Evolutionary conservation across 2,888 invertebrate genomes (phyloP), one percentile per base, ranked within the genome.

Genomic region (Hirtodrosophila cameraria): DNA sequence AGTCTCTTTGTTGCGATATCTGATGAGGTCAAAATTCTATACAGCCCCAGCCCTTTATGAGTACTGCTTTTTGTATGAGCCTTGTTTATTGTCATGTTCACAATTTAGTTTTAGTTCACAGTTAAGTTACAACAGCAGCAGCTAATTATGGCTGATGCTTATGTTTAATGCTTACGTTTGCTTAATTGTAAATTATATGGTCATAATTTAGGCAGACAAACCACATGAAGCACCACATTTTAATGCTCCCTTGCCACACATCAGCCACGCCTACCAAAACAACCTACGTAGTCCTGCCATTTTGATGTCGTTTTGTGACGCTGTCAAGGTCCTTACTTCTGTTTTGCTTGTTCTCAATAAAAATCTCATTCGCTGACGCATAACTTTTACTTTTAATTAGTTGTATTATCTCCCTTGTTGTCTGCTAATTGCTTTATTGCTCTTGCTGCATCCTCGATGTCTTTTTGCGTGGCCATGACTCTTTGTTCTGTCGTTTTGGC

Each of bases 351-450:
- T 58, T 68, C 78, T 66, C 85, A 82, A 80, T 80, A 81, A 80
- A 84, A 84, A 84, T 84, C 79, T 75, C 79, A 84, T 86, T 82
- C 81, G 81, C 84, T 86, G 81, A 77, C 81, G 77, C 84, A 82
- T 86, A 86, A 82, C 86, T 82, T 82, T 82, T 83, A 83, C 84
- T 83, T 86, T 82, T 82, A 82, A 82, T 82, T 82, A 82, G 84
- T 81, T 81, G 84, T 81, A 83, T 82, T 82, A 80, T 82, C 84
- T 85, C 79, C 85, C 79, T 79, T 75, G 79, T 82, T 64, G 75
- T 28, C 78, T 68, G 74, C 85, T 82, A 82, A 82, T 82, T 82
- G 86, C 82, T 82, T 82, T 82, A 82, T 84, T 82, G 75, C 86
- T 67, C 35, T 39, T 58, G 54, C 53, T 28, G 45, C 67, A 75